Conservation (phyloP, 1,140 invertebrate species). For the Hycleus phaleratus region DNA sequence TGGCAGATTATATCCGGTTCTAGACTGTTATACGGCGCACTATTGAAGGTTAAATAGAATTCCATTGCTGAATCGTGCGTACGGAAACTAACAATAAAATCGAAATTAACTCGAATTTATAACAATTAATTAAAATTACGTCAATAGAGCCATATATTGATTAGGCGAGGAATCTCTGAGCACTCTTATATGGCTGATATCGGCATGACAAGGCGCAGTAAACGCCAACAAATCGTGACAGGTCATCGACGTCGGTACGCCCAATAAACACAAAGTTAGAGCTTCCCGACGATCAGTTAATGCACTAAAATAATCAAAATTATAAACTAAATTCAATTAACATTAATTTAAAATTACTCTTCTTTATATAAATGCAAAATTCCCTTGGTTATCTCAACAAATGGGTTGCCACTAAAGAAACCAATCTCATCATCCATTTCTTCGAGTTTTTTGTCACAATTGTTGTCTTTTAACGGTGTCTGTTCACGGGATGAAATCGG, state of each 20-base stretch:
- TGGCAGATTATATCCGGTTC: slow-evolving; percentile 86
- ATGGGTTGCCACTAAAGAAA: slow-evolving; percentile 94
- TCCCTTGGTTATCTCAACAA: slow-evolving; percentile 93
- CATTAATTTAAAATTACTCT: slow-evolving; percentile 45
- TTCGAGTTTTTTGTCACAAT: slow-evolving; percentile 36
- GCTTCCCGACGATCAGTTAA: slow-evolving; percentile 59
- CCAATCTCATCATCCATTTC: slow-evolving; percentile 52
- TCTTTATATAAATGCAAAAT: slow-evolving; percentile 95
- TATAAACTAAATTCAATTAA: neutral
- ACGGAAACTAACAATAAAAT: slow-evolving; percentile 44
- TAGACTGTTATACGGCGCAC: slow-evolving; percentile 83
- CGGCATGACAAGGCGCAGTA: slow-evolving; percentile 82
- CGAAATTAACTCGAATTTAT: neutral
- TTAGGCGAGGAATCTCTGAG: slow-evolving; percentile 82
- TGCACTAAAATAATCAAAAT: slow-evolving; percentile 44
- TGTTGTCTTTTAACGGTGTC: slow-evolving; percentile 40
- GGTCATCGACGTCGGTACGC: slow-evolving; percentile 86
- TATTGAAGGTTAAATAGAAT: slow-evolving; percentile 92
- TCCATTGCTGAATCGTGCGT: slow-evolving; percentile 72
- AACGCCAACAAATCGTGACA: slow-evolving; percentile 93
- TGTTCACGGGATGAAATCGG: slow-evolving; percentile 40
- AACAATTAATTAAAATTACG: slow-evolving; percentile 45
- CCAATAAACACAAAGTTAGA: slow-evolving; percentile 84
- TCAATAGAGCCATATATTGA: slow-evolving; percentile 94
- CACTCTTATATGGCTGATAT: slow-evolving; percentile 87